Evolutionary conservation across 2,797 vertebrate species (phyloP).

Genomic region (Echeneis naucrates): DNA sequence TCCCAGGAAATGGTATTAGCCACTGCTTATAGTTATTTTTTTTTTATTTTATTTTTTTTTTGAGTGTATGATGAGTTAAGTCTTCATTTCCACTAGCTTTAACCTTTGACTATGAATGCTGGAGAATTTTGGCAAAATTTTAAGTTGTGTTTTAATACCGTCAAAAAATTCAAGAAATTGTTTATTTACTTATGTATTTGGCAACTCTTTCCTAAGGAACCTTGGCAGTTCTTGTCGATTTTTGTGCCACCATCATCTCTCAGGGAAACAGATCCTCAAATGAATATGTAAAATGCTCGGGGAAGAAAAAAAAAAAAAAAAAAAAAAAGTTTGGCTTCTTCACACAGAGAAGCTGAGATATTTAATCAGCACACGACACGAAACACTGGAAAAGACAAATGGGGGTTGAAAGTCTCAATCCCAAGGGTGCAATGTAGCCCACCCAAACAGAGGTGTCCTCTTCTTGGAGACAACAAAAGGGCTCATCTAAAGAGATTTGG

Average conservation of each 20-base stretch:
- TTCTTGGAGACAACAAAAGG: conserved; percentile 53
- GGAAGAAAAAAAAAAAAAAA: too few species aligned
- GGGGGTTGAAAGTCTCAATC: conserved; percentile 19
- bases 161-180: conserved; percentile 33
- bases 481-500: conserved; percentile 83
- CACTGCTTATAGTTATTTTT: conserved; percentile 57
- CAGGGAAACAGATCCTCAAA: conserved; percentile 21
- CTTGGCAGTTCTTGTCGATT: not conserved
- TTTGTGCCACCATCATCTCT: conserved; percentile 23
- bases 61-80: conserved; percentile 23
- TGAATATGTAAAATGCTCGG: conserved; percentile 34
- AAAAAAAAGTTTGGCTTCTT: conserved; percentile 19
- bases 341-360: not conserved
- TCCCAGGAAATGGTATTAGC: conserved; percentile 73
- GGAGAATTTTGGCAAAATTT: conserved; percentile 21
- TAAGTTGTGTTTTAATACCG: conserved; percentile 25
- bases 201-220: conserved; percentile 6
- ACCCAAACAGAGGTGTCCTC: conserved; percentile 60
- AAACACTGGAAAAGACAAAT: conserved; percentile 12
- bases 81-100: conserved; percentile 14
- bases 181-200: conserved; percentile 48
- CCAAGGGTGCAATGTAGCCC: conserved; percentile 45
- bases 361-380: conserved; percentile 13
- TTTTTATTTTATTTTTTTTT: too few species aligned
- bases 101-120: conserved; percentile 15